phyloP scores from a whole-genome alignment of 1,140 invertebrate genomes.

The Lithobius niger region DNA sequence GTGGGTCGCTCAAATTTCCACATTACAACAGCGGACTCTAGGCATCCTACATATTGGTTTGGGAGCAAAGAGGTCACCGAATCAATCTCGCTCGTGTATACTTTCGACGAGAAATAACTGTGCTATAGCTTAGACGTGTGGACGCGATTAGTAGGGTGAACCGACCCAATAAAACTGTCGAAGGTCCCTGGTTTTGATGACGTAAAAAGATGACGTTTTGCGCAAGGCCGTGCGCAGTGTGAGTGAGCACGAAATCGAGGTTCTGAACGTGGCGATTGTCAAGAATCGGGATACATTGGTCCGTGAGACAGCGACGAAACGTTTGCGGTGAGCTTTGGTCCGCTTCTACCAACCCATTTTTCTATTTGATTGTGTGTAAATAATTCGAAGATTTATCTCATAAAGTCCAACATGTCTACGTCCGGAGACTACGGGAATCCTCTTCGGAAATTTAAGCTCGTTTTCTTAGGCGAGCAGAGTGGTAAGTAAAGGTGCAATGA shows the following conservation, averaged over 20 bases:
- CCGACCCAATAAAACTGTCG: too few relatives aligned
- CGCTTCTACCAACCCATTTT: background rate
- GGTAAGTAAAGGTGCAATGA: constrained; percentile 73
- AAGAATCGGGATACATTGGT: background rate
- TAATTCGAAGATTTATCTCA: constrained; percentile 9
- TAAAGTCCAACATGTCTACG: constrained; percentile 52
- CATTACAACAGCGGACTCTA: too few relatives aligned
- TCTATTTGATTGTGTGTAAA: background rate
- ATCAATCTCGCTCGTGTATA: too few relatives aligned
- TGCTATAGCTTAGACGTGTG: too few relatives aligned
- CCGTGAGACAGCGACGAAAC: background rate
- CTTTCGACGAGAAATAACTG: too few relatives aligned
- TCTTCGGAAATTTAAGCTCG: constrained; percentile 96
- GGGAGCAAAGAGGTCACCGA: too few relatives aligned
- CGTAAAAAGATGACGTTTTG: too few relatives aligned
- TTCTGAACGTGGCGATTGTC: background rate
- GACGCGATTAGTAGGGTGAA: too few relatives aligned
- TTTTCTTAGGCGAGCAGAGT: constrained; percentile 98
- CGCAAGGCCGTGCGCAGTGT: too few relatives aligned
- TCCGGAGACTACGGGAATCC: constrained; percentile 98
- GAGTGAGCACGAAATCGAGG: constrained; percentile 7
- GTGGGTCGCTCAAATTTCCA: too few relatives aligned
- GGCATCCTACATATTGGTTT: too few relatives aligned
- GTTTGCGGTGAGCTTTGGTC: background rate
- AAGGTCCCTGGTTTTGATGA: too few relatives aligned